Evolutionary conservation across 2,888 invertebrate genomes (phyloP).

Genomic region (Girardia tigrina): DNA sequence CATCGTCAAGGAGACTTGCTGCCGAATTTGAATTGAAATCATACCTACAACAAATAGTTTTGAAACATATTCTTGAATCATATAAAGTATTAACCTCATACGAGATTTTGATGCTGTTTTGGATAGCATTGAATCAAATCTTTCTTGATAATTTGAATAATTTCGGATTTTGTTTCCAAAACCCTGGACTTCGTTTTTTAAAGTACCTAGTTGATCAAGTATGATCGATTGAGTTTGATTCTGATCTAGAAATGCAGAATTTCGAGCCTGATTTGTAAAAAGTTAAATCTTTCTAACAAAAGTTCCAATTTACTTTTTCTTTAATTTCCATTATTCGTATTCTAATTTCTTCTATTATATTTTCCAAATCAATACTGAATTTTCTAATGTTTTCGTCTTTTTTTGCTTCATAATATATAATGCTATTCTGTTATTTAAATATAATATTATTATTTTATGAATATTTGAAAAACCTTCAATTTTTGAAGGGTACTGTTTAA

Average conservation of each 20-base stretch:
- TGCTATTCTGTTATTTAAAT: constrained; percentile 44
- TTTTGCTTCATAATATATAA: constrained; percentile 49
- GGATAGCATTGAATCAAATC: constrained; percentile 47
- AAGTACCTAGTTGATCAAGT: constrained; percentile 40
- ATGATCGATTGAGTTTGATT: constrained; percentile 46
- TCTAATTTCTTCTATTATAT: constrained; percentile 44
- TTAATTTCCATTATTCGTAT: constrained; percentile 44
- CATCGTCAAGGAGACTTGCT: constrained; percentile 39
- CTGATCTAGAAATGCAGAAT: constrained; percentile 44
- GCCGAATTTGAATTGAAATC: not conserved
- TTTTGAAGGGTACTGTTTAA: constrained; percentile 49
- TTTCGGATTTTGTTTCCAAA: constrained; percentile 45
- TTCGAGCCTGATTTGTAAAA: constrained; percentile 36
- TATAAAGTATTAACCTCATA: no score
- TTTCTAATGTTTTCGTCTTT: constrained; percentile 50
- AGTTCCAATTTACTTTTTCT: constrained; percentile 29
- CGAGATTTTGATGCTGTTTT: not conserved
- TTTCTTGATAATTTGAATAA: constrained; percentile 49
- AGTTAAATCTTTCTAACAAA: not conserved
- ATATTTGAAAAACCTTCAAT: constrained; percentile 42
- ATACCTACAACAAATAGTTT: no score
- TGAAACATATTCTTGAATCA: no score
- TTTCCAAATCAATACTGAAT: constrained; percentile 46
- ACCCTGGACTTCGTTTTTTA: constrained; percentile 37
- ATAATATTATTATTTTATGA: not conserved